phyloP scores from a whole-genome alignment of 1,140 invertebrate species.

The Eupristina koningsbergeri region DNA sequence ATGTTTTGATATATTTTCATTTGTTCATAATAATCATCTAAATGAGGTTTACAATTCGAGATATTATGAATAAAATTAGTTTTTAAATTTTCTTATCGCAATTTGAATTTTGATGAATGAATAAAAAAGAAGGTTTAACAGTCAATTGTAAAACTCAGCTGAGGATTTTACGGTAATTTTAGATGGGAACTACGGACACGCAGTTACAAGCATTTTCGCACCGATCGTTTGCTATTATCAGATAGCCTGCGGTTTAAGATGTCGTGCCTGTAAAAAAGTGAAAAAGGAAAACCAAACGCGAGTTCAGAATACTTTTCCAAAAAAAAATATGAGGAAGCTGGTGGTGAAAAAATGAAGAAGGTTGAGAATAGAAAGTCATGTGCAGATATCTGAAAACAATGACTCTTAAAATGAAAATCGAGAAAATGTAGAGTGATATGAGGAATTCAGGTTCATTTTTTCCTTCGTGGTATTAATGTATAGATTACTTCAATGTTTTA shows the following conservation, averaged over 20 bases:
- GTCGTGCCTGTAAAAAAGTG: slow-evolving; percentile 53
- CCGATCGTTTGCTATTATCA: slow-evolving; percentile 67
- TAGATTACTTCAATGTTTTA: background rate
- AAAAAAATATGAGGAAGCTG: background rate
- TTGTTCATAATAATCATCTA: background rate
- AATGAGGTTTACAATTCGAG: background rate
- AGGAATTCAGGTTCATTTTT: slow-evolving; percentile 25
- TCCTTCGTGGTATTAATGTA: background rate
- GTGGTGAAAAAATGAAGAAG: background rate
- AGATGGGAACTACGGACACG: slow-evolving; percentile 33
- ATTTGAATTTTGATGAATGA: background rate
- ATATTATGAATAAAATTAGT: background rate
- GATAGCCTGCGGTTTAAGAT: slow-evolving; percentile 65
- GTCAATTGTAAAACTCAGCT: slow-evolving; percentile 46
- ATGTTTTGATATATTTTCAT: too few species aligned
- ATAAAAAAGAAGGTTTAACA: background rate
- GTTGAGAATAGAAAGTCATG: background rate
- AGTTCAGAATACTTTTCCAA: background rate
- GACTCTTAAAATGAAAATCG: slow-evolving; percentile 25
- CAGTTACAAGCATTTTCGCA: slow-evolving; percentile 45
- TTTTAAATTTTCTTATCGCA: background rate
- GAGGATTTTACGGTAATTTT: slow-evolving; percentile 54
- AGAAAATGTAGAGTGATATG: background rate
- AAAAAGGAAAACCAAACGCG: background rate
- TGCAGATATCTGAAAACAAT: slow-evolving; percentile 16